These are phyloP conservation scores for Lepidochitona cinerea DNA, from an alignment of 2,888 invertebrate species.

Conservation along the genomic window DNA sequence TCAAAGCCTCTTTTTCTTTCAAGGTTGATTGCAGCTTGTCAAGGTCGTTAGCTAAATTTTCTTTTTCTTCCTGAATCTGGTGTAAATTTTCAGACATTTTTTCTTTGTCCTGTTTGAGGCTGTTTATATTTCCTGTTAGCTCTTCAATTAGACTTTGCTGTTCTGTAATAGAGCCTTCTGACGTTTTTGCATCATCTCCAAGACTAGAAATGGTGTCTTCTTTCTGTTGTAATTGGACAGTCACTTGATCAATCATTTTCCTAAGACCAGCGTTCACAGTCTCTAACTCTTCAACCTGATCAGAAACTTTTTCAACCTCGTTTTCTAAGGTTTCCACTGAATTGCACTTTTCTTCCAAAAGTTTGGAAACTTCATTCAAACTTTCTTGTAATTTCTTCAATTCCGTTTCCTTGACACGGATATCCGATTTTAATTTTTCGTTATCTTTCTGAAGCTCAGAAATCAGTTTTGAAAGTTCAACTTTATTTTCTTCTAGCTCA, in stretches of 20 bases:
- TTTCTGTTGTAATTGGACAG: conserved; percentile 32
- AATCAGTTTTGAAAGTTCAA: conserved; percentile 80
- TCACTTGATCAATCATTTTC: conserved; percentile 42
- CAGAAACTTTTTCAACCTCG: not conserved
- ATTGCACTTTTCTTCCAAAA: conserved; percentile 52
- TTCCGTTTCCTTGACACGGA: conserved; percentile 13
- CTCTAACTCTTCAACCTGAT: conserved; percentile 16
- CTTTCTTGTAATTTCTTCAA: conserved; percentile 72
- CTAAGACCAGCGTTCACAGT: conserved; percentile 36
- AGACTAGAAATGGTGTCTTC: conserved; percentile 9
- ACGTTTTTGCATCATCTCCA: not conserved
- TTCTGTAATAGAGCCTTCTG: too few relatives aligned
- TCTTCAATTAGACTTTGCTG: too few relatives aligned
- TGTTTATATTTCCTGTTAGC: not conserved
- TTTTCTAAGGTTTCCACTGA: not conserved
- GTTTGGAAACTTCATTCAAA: conserved; percentile 75
- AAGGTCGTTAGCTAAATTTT: not conserved
- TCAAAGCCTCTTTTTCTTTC: conserved; percentile 12
- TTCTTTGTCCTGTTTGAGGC: not conserved
- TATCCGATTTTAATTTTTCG: conserved; percentile 4
- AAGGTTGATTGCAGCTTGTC: conserved; percentile 9
- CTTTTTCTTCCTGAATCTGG: not conserved
- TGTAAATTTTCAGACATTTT: not conserved
- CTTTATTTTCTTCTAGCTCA: conserved; percentile 69
- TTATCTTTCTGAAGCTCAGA: conserved; percentile 73